Evolutionary conservation across 23 tunicate species (phyloP), one percentile per base, ranked within the genome.

Genomic region (Clavelina lepadiformis): DNA sequence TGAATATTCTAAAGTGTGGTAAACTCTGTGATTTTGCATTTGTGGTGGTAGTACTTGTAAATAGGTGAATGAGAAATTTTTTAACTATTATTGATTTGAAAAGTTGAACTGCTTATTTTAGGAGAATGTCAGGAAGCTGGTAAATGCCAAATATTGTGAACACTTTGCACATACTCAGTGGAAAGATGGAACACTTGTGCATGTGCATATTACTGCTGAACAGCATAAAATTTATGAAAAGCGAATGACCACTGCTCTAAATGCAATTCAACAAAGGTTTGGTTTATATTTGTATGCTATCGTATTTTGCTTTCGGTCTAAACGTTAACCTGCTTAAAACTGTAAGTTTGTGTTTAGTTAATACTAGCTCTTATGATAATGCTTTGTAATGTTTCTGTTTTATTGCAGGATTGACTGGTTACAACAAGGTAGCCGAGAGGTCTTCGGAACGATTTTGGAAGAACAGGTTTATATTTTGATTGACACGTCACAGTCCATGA

Each of bases 361-460:
- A n/a, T n/a, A n/a, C n/a, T n/a, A n/a, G n/a, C n/a, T n/a, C n/a
- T n/a, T n/a, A n/a, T n/a, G n/a, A n/a, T n/a, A n/a, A n/a, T n/a
- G n/a, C n/a, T n/a, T n/a, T n/a, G n/a, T n/a, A n/a, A n/a, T n/a
- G n/a, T 24, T 31, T 26, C 23, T 1, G 31, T 47, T 27, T 53
- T 21, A 27, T 3, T 24, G 1, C 66, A 89, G 97, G 37, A 69
- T 89, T 33, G 85, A 89, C 63, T 89, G 97, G 97, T 36, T 89
- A 33, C 91, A 81, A 41, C 97, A 89, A 75, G 97, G 97, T 5
- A 89, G 97, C 31, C 35, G 91, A 44, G 97, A 89, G 49, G 97
- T 89, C 3, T 89, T 89, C 68, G 97, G 97, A 33, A 72, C 89
- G 34, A 81, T 89, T 20, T 41, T 89, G 3, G 97, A 89, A 69